Base-by-base conservation (phyloP, 2,797 vertebrate species). In the Buphagus erythrorhynchus region DNA sequence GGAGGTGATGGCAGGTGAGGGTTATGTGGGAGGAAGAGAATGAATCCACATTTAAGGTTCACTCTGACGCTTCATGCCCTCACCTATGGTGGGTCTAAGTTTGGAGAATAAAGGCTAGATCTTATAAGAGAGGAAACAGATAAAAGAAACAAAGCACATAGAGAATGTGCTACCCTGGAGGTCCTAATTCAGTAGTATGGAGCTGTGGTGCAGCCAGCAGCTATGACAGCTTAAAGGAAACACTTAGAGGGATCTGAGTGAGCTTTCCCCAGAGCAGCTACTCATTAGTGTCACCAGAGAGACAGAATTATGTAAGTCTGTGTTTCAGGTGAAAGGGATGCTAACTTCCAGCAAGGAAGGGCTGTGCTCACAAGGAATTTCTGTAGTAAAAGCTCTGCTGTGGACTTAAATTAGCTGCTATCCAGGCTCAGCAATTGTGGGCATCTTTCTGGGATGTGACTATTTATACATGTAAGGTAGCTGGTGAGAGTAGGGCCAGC, bases 1-100 rank as follows among this genome's bases (percentile, higher is more conserved):
- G 85, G 74, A 96, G 36, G 94, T 91, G 95, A 95, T 96, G 95
- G 91, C 94, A 95, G 92, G 92, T 92, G 95, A 93, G 82, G 91
- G 43, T 38, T 86, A 68, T 91, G 96, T 93, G 55, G 94, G 96
- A 86, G 94, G 93, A 91, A 76, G 51, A 90, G 74, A 88, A 66
- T 33, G 67, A 96, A 75, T 81, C 90, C 59, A 19, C 67, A 61
- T 92, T 88, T 90, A 71, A 81, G 62, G 69, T 80, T 93, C 59
- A 75, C 46, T 85, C 55, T 91, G 93, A 83, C 57, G 10, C 76
- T 78, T 93, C 55, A 33, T 68, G 79, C 48, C 49, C 86, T 91
- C 84, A 93, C 93, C 89, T 80, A 45, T 66, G 46, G 58, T 73
- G n/a, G 62, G 52, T 91, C 58, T 96, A 93, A 94, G 84, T 93